A percentile compares a stretch with the other conserved stretches of the same genome.
phyloP scores from a whole-genome alignment of 2,888 invertebrate genomes.

The Bombylius discolor region DNA sequence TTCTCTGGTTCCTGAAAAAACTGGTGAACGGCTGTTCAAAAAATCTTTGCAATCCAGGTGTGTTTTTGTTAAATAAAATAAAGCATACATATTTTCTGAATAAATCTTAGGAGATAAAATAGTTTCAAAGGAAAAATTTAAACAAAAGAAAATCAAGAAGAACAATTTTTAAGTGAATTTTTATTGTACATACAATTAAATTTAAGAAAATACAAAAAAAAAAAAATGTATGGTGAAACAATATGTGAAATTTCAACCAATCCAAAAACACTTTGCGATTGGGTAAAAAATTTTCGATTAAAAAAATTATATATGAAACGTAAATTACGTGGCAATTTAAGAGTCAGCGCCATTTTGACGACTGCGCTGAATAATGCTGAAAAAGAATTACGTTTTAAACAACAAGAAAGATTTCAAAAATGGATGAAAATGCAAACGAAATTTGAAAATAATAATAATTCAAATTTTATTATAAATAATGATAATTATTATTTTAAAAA shows the following conservation, averaged over 20 bases:
- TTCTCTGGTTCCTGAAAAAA: too few relatives aligned
- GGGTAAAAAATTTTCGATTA: slow-evolving; percentile 43
- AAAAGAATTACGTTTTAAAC: slow-evolving; percentile 41
- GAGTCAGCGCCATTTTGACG: slow-evolving; percentile 44
- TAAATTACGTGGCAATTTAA: slow-evolving; percentile 38
- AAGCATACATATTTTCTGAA: too few relatives aligned
- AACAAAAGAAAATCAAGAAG: too few relatives aligned
- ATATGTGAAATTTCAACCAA: not conserved
- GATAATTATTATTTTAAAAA: slow-evolving; percentile 1
- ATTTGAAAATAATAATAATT: slow-evolving; percentile 17
- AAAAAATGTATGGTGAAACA: not conserved
- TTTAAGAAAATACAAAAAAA: not conserved
- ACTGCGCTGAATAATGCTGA: slow-evolving; percentile 42
- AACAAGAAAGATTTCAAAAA: slow-evolving; percentile 40
- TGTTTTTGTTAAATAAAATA: too few relatives aligned
- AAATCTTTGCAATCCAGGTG: too few relatives aligned
- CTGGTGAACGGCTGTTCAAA: too few relatives aligned
- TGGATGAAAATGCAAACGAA: slow-evolving; percentile 38
- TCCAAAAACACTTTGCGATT: slow-evolving; percentile 31
- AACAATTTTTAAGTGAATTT: too few relatives aligned
- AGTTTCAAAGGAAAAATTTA: too few relatives aligned
- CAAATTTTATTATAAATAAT: not conserved
- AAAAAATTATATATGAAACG: slow-evolving; percentile 40
- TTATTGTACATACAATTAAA: not conserved
- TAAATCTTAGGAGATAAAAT: too few relatives aligned